Evolutionary conservation across 2,113 vertebrate species (phyloP).

Genomic region (Coptodon bakossiorum): DNA sequence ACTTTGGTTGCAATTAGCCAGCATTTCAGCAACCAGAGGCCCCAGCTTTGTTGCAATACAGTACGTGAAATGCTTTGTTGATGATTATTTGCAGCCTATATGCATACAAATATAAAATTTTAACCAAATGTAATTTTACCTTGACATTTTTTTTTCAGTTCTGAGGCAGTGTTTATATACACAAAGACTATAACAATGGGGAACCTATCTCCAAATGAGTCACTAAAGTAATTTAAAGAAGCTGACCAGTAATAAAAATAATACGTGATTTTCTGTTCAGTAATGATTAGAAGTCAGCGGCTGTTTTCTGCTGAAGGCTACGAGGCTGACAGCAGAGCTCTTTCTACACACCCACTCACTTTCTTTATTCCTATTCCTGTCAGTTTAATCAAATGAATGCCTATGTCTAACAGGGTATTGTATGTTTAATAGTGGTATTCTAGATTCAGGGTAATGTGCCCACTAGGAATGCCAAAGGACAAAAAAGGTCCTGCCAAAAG

Average conservation of each 20-base stretch:
- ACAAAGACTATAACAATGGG: background rate
- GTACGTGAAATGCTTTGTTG: background rate
- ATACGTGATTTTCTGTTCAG: background rate
- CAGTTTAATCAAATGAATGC: constrained; percentile 4
- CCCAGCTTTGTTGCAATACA: background rate
- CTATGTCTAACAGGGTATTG: background rate
- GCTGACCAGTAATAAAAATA: background rate
- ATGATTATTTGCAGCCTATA: background rate
- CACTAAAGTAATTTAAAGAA: background rate
- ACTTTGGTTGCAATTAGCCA: background rate
- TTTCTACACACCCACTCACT: constrained; percentile 3
- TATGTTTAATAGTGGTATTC: background rate
- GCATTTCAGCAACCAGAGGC: background rate
- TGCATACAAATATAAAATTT: background rate
- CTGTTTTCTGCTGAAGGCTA: background rate
- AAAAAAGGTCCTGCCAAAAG: constrained; percentile 13
- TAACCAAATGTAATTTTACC: background rate
- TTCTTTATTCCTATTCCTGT: constrained; percentile 14
- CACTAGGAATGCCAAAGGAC: background rate
- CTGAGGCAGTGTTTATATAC: background rate
- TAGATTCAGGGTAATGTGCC: constrained; percentile 4
- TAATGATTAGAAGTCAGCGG: background rate
- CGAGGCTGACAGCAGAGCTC: background rate
- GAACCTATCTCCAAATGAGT: background rate
- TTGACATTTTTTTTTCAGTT: background rate